Conservation (phyloP, 2,797 vertebrate genomes). For the Microctenopoma lineatum region DNA sequence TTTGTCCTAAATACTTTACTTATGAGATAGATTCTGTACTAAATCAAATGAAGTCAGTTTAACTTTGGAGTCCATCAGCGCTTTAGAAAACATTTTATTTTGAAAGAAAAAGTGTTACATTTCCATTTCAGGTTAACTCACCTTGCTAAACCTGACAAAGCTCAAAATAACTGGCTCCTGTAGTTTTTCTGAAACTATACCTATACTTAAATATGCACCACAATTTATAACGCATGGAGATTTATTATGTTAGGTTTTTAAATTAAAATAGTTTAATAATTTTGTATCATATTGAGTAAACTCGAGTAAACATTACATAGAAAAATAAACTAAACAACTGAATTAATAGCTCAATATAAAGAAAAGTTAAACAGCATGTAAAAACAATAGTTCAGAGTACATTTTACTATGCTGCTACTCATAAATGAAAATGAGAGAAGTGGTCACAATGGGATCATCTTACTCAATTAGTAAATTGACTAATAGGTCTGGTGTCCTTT, state of each 20-base stretch:
- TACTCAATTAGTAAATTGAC: constrained; percentile 2
- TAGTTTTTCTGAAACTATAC: constrained; percentile 17
- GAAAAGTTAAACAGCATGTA: background rate
- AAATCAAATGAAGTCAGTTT: too few species aligned
- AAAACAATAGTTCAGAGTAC: constrained; percentile 1
- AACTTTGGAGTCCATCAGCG: too few species aligned
- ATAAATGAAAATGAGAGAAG: background rate
- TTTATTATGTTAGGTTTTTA: constrained; percentile 5
- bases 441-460: background rate
- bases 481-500: background rate
- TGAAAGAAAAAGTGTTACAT: background rate
- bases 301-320: constrained; percentile 45
- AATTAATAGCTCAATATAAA: background rate
- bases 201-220: background rate
- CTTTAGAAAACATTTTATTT: constrained; percentile 12
- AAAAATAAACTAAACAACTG: constrained; percentile 3
- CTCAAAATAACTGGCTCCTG: background rate
- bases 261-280: background rate
- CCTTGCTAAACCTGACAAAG: background rate
- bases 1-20: too few species aligned
- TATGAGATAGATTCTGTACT: too few species aligned
- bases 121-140: background rate
- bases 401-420: background rate
- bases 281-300: constrained; percentile 10
- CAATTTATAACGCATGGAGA: background rate